Conservation (phyloP, 2,113 vertebrate species). For the Trochalopteron elliotii region DNA sequence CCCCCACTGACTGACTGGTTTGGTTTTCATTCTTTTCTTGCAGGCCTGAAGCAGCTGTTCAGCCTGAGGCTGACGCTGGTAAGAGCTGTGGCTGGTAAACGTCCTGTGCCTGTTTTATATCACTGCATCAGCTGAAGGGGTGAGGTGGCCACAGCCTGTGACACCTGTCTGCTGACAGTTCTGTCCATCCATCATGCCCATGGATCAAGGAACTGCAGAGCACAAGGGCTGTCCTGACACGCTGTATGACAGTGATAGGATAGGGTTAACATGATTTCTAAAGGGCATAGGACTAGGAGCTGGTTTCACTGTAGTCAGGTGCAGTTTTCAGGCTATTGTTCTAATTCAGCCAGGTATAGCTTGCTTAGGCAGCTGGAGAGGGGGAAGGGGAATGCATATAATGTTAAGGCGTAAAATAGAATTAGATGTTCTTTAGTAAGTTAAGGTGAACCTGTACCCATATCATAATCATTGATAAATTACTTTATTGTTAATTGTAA, state of each 20-base stretch:
- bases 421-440: no score
- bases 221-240: background rate
- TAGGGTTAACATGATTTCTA: no score
- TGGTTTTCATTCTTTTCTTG: background rate
- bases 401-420: no score
- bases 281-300: no score
- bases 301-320: no score
- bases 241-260: background rate
- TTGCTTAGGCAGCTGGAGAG: no score
- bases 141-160: background rate
- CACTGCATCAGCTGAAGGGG: background rate
- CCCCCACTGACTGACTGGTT: background rate
- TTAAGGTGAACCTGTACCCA: no score
- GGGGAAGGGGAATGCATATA: no score
- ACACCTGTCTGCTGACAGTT: background rate
- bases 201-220: background rate
- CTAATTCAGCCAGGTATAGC: no score
- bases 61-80: background rate
- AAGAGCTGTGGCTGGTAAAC: slow-evolving; percentile 3
- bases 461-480: no score
- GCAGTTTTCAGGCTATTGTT: no score
- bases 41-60: slow-evolving; percentile 14
- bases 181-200: background rate
- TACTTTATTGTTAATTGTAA: no score
- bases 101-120: background rate